These are phyloP conservation scores for Pollenia labialis DNA, from an alignment of 2,888 invertebrate species.

Conservation along the genomic window DNA sequence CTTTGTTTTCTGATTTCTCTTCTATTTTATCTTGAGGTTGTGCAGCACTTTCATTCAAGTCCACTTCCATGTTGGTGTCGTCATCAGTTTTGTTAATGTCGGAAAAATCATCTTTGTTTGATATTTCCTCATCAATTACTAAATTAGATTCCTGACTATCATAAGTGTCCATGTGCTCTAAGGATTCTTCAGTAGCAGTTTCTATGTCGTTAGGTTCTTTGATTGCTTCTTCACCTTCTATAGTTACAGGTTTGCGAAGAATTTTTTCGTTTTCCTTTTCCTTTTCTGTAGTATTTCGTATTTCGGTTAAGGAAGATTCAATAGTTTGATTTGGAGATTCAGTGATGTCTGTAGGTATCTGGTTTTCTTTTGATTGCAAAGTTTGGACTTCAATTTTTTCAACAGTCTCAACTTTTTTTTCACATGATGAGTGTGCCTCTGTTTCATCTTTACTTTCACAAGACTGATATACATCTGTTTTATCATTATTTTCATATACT, in stretches of 20 bases:
- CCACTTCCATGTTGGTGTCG: constrained; percentile 49
- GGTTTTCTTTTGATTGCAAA: background rate
- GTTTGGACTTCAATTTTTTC: background rate
- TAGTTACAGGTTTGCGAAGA: background rate
- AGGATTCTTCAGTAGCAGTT: background rate
- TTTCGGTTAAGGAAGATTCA: background rate
- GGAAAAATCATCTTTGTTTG: constrained; percentile 34
- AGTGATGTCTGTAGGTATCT: background rate
- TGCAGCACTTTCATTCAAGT: background rate
- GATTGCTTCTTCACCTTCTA: background rate
- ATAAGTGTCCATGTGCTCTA: constrained; percentile 61
- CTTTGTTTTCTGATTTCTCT: background rate
- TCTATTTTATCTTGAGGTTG: background rate
- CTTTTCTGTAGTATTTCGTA: background rate
- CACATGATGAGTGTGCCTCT: background rate
- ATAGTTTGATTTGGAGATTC: background rate
- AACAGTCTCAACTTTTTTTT: background rate
- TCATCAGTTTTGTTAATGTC: constrained; percentile 31
- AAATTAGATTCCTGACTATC: constrained; percentile 74
- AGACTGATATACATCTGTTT: background rate
- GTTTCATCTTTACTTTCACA: background rate
- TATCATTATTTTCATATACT: too few relatives aligned
- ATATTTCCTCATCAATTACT: constrained; percentile 74
- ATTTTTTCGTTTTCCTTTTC: constrained; percentile 29
- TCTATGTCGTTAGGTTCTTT: constrained; percentile 15